phyloP scores from a whole-genome alignment of 2,113 vertebrate species.

The rabbit (Oryctolagus cuniculus) region DNA sequence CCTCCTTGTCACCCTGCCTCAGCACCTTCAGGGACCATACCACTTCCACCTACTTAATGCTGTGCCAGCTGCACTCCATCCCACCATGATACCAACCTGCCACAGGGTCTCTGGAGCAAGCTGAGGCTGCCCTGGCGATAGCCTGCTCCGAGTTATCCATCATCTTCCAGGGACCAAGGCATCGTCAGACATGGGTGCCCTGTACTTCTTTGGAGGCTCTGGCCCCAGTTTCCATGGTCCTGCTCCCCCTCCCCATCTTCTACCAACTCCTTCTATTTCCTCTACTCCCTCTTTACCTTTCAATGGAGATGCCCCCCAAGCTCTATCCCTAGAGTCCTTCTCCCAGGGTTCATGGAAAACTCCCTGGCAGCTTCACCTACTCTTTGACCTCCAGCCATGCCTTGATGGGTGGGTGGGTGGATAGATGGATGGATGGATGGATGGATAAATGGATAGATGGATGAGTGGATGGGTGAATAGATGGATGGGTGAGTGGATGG shows the following conservation, averaged over 20 bases:
- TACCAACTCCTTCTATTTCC: background rate
- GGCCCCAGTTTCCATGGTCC: background rate
- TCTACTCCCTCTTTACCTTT: background rate
- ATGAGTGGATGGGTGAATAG: background rate
- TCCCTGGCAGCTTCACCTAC: background rate
- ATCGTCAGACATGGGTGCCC: background rate
- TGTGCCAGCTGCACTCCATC: background rate
- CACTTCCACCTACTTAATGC: background rate
- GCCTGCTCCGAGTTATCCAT: background rate
- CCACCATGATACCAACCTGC: background rate
- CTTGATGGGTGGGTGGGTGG: background rate
- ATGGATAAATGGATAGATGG: background rate
- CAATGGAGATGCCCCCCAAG: too few species aligned
- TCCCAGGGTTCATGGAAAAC: background rate
- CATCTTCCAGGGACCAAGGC: background rate
- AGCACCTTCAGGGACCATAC: background rate
- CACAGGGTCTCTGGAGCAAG: background rate
- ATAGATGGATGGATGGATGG: background rate
- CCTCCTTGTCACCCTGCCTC: background rate
- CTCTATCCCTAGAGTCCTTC: background rate
- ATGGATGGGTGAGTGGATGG: background rate
- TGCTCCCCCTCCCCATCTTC: background rate
- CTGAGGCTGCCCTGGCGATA: background rate
- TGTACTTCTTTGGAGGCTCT: background rate
- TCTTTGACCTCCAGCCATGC: background rate